phyloP scores from a whole-genome alignment of 1,140 invertebrate genomes.

The Anoplolepis gracilipes region DNA sequence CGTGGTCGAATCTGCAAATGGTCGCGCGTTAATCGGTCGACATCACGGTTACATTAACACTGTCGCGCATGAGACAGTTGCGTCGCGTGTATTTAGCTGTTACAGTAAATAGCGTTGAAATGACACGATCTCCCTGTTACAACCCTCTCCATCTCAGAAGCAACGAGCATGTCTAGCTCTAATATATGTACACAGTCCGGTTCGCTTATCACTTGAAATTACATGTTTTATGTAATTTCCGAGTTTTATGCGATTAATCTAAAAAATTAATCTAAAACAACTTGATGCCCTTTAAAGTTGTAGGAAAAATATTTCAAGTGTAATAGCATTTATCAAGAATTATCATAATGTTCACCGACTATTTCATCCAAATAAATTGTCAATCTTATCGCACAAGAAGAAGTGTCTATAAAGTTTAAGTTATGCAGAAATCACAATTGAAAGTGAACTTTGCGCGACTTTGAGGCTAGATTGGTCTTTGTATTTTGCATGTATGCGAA shows the following conservation, averaged over 20 bases:
- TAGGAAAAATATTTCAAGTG: not conserved
- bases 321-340: not conserved
- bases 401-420: not conserved
- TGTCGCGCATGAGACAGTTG: conserved; percentile 12
- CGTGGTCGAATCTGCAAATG: conserved; percentile 40
- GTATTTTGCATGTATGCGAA: conserved; percentile 5
- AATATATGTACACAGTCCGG: not conserved
- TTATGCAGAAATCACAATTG: too few species aligned
- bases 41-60: conserved; percentile 35
- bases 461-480: not conserved
- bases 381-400: not conserved
- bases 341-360: not conserved
- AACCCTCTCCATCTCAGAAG: not conserved
- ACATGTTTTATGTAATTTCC: not conserved
- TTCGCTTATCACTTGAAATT: not conserved
- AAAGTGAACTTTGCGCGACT: conserved; percentile 8
- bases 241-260: not conserved
- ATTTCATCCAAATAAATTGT: not conserved
- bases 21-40: conserved; percentile 55
- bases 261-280: not conserved
- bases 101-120: not conserved
- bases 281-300: not conserved
- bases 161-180: not conserved
- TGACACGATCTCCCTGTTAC: too few species aligned
- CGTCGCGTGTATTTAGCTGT: conserved; percentile 3